Evolutionary conservation across 2,113 vertebrate genomes (phyloP), one percentile per base, ranked within the genome.

Genomic region (Canis aureus): DNA sequence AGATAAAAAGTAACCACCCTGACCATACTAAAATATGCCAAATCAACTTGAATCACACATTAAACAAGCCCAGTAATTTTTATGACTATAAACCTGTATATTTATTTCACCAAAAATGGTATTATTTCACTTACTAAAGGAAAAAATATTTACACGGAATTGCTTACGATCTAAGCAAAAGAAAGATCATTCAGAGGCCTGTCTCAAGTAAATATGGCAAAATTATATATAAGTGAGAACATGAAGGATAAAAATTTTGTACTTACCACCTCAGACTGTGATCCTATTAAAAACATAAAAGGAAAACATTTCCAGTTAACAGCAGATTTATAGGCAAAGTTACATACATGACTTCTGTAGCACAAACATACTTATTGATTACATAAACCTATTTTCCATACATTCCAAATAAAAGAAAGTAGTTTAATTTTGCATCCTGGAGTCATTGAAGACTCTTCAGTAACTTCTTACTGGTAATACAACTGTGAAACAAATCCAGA

Each of bases 211-310:
- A 19, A 82, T 22, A 38, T 16, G 6, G n/a, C 55, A 67, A 32
- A 93, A 92, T 74, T 23, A 51, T 85, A 82, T 23, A 51, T 85
- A 82, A 83, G 32, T 76, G 84, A 67, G 94, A 95, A 97, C 0
- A 79, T 87, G 38, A 16, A 82, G 3, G 53, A 57, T 38, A 86
- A 97, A 94, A 90, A 89, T 87, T 97, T 86, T 16, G 43, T 57
- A 91, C 99, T 98, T 98, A 99, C 99, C 98, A 38, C 17, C 92
- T 98, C 98, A 66, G 94, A 89, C 59, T 98, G 97, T 78, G 97
- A 98, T 83, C 92, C 98, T 98, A 94, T 23, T 85, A 97, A 98
- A 96, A 98, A 95, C 25, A 98, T 27, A 97, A 92, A 92, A 96
- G 95, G 20, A 25, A 96, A 79, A 27, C 15, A 89, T 91, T 96